Evolutionary conservation across 2,113 vertebrate genomes (phyloP).

Genomic region (Ameiurus melas): DNA sequence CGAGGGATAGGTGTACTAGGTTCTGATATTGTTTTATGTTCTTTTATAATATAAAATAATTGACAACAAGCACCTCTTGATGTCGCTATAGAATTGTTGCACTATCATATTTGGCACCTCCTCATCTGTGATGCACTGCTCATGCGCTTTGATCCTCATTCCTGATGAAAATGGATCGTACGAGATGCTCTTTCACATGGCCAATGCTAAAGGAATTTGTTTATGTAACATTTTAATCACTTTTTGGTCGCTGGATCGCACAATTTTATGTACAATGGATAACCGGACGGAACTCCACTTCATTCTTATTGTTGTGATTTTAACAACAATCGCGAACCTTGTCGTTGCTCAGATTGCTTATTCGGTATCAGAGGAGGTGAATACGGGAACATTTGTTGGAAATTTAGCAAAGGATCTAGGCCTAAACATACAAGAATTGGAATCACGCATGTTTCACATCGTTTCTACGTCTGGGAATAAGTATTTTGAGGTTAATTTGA

Average conservation of each 20-base stretch:
- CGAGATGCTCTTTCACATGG: not conserved
- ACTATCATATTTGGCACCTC: constrained; percentile 28
- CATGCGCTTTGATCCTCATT: constrained; percentile 38
- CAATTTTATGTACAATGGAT: constrained; percentile 25
- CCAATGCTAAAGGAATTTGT: not conserved
- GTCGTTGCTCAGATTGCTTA: constrained; percentile 48
- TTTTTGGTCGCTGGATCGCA: not conserved
- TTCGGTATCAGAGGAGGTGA: constrained; percentile 53
- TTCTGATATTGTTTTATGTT: not conserved
- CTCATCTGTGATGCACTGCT: constrained; percentile 19
- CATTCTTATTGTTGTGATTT: not conserved
- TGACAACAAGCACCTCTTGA: constrained; percentile 13
- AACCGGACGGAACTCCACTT: not conserved
- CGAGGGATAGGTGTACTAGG: not conserved
- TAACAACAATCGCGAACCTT: constrained; percentile 37
- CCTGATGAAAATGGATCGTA: not conserved
- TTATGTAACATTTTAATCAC: not conserved
- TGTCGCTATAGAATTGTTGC: constrained; percentile 24
- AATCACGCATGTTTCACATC: constrained; percentile 62
- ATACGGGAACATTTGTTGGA: constrained; percentile 50
- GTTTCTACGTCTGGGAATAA: constrained; percentile 58
- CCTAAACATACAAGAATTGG: constrained; percentile 45
- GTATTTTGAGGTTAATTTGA: constrained; percentile 64
- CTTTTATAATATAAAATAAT: not conserved
- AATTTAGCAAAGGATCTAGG: constrained; percentile 53